A percentile compares a stretch with the other conserved stretches of the same genome.
These are phyloP conservation scores for Garrulus glandarius DNA, from an alignment of 2,797 vertebrate species.

Conservation along the genomic window DNA sequence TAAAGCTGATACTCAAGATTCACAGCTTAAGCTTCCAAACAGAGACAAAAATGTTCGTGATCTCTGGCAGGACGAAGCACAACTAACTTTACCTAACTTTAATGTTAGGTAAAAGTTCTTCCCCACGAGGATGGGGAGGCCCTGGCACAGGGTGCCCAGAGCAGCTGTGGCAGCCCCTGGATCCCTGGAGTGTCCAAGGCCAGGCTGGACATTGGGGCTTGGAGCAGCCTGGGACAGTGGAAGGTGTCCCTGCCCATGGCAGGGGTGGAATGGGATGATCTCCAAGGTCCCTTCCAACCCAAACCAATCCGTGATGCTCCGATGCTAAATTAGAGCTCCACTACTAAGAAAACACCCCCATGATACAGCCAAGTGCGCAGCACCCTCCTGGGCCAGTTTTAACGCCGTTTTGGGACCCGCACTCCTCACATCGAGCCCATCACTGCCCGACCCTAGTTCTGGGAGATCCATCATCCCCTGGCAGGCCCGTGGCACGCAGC, in stretches of 20 bases:
- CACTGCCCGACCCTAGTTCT: rapidly evolving
- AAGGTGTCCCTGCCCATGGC: background rate
- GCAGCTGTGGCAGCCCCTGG: background rate
- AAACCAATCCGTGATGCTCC: background rate
- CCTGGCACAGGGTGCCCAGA: background rate
- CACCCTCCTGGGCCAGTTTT: rapidly evolving
- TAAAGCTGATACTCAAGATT: background rate
- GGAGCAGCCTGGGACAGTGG: background rate
- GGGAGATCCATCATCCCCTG: rapidly evolving
- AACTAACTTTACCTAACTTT: no score
- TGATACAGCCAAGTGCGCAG: background rate
- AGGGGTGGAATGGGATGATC: rapidly evolving
- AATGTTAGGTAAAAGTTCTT: background rate
- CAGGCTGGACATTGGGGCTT: background rate
- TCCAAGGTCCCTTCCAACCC: background rate
- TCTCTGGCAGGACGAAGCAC: background rate
- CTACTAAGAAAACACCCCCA: no score
- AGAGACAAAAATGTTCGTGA: background rate
- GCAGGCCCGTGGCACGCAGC: background rate
- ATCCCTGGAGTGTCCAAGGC: background rate
- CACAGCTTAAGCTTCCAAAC: background rate
- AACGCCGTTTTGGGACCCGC: rapidly evolving
- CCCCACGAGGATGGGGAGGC: rapidly evolving
- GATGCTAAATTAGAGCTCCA: rapidly evolving
- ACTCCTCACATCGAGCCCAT: background rate